These are phyloP conservation scores for Apotomis betuletana DNA, from an alignment of 2,888 invertebrate genomes.

Conservation along the genomic window DNA sequence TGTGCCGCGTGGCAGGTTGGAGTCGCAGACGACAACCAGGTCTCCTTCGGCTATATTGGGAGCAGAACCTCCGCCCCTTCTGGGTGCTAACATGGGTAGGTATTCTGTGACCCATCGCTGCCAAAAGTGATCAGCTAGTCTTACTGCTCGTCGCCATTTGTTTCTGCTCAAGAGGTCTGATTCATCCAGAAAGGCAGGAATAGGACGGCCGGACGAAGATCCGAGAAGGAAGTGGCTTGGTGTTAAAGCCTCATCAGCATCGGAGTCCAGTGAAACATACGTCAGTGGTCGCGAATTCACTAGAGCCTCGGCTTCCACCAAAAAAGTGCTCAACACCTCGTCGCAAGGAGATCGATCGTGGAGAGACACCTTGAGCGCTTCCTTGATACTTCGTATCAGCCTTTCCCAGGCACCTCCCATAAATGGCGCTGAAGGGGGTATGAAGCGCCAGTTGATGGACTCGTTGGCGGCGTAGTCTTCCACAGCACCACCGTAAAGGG, in stretches of 20 bases:
- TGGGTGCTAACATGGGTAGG: neutral
- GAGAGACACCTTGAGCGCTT: neutral
- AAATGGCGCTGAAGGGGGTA: slow-evolving; percentile 20
- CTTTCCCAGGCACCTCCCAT: slow-evolving; percentile 27
- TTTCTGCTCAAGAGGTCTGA: slow-evolving; percentile 27
- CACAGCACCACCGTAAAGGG: neutral
- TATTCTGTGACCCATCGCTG: no score
- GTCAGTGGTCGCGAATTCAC: no score
- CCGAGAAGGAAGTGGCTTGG: slow-evolving; percentile 14
- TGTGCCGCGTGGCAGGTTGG: no score
- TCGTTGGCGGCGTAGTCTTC: slow-evolving; percentile 12
- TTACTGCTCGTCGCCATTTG: slow-evolving; percentile 16
- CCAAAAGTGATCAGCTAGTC: slow-evolving; percentile 48
- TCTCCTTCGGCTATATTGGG: no score
- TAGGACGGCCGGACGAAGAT: no score
- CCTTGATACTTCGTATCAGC: slow-evolving; percentile 11
- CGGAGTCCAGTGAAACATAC: no score
- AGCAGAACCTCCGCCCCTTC: neutral
- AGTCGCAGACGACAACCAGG: no score
- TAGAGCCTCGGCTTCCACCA: slow-evolving; percentile 11
- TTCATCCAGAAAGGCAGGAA: neutral
- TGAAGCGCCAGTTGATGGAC: slow-evolving; percentile 26
- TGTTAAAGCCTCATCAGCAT: slow-evolving; percentile 15
- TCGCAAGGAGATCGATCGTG: no score
- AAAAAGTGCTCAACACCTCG: slow-evolving; percentile 7